A percentile compares a stretch with the other conserved stretches of the same genome.
Conservation (phyloP, 2,113 vertebrate species). For the Ibidorhyncha struthersii region DNA sequence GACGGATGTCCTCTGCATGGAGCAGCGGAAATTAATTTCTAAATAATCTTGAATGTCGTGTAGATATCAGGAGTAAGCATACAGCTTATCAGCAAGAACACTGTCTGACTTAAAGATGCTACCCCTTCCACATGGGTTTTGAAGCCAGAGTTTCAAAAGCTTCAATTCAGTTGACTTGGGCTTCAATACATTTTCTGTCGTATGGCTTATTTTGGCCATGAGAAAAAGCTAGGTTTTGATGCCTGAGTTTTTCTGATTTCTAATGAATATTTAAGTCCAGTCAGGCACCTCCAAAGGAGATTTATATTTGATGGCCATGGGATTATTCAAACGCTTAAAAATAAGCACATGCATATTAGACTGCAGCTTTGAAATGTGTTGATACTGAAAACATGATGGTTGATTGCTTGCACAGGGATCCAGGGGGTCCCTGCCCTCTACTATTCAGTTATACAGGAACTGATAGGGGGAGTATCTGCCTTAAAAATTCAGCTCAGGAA, state of each 20-base stretch:
- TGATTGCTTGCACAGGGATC: neutral
- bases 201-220: rapidly evolving
- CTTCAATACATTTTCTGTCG: neutral
- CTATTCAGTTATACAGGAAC: neutral
- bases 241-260: neutral
- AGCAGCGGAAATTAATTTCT: neutral
- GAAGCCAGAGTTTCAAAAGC: neutral
- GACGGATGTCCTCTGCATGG: too few relatives aligned
- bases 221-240: neutral
- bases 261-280: neutral
- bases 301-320: neutral
- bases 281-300: neutral
- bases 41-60: neutral
- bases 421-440: neutral
- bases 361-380: neutral
- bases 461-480: rapidly evolving
- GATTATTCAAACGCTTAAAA: neutral
- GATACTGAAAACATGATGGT: neutral
- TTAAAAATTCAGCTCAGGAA: neutral
- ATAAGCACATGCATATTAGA: neutral
- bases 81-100: neutral
- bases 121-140: rapidly evolving
- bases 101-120: neutral
- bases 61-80: neutral
- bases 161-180: neutral